Evolutionary conservation across 2,113 vertebrate genomes (phyloP).

Genomic region (Amblyopsis rosae): DNA sequence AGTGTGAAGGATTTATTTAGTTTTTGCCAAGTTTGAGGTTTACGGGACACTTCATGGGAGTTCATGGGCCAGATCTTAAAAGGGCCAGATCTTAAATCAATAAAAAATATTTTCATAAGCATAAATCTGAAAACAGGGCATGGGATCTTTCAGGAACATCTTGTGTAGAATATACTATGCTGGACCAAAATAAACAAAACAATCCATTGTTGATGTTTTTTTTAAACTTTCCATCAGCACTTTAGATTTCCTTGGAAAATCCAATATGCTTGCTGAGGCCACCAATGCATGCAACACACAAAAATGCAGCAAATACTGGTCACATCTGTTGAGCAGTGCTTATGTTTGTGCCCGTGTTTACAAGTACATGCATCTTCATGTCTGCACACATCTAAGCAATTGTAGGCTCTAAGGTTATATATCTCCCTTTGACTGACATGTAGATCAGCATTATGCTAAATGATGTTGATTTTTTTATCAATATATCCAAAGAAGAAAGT

Average conservation of each 20-base stretch:
- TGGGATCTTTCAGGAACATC: slow-evolving; percentile 17
- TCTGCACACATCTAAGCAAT: neutral
- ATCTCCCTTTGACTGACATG: slow-evolving; percentile 12
- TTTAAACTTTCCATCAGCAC: slow-evolving; percentile 34
- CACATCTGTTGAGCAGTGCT: neutral
- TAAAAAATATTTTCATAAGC: neutral
- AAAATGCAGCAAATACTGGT: neutral
- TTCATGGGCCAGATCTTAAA: neutral
- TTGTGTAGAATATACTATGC: slow-evolving; percentile 26
- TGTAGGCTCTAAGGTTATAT: neutral
- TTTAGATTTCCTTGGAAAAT: slow-evolving; percentile 45
- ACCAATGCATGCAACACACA: slow-evolving; percentile 24
- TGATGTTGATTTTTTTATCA: slow-evolving; percentile 21
- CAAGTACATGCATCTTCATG: neutral
- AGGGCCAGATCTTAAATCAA: neutral
- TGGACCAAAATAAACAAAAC: slow-evolving; percentile 28
- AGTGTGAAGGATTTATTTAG: slow-evolving; percentile 1
- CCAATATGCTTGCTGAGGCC: slow-evolving; percentile 49
- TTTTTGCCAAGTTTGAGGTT: neutral
- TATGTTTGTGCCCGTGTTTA: neutral
- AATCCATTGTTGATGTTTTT: slow-evolving; percentile 46
- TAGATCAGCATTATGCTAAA: slow-evolving; percentile 24
- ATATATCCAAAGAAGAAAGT: slow-evolving; percentile 6
- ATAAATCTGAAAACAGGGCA: neutral
- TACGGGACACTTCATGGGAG: neutral